Base-by-base conservation (phyloP, 1,140 invertebrate genomes). In the Drosophila setifemur region DNA sequence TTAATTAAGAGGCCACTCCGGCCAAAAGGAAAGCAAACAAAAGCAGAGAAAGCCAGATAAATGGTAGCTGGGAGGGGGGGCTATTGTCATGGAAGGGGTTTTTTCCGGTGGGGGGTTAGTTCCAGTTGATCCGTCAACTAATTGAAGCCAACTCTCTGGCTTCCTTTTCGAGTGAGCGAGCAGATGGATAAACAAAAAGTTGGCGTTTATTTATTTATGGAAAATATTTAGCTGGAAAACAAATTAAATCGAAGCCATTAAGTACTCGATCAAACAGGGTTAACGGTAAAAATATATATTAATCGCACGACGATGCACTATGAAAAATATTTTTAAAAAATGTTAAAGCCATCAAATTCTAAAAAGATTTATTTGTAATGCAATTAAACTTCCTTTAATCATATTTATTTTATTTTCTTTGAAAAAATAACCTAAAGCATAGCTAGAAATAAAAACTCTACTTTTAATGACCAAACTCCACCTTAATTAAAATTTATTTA, bases 1-100 rank as follows among this genome's bases (percentile, higher is more conserved):
- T 66, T 66, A 66, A 66, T 66, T 66, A 66, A 66, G 61, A 66
- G 61, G 33, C 33, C 42, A 43, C 49, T 57, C 48, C 9, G 48
- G 53, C 35, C 25, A 60, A 29, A 42, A 16, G 12, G 35, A 60
- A 39, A 28, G 40, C 9, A 16, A 11, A 8, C 4, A 9, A 12
- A 29, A 9, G 18, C 11, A 50, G 3, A 25, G 11, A 35, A 5
- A 16, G 21, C 0, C 3, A n/a, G n/a, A 12, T 5, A 8, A 11
- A 12, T 23, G 21, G 42, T 12, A 12, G 3, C 11, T 1, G 1
- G 6, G 3, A 37, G 33, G n/a, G 33, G n/a, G 2, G 5, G 12
- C 7, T 6, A 16, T 14, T 16, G 11, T 33, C 31, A 11, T 14
- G 31, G n/a, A 0, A 11, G 26, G 2, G n/a, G 7, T 0, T 3